phyloP scores from a whole-genome alignment of 2,888 invertebrate genomes.

The Phyto melanocephala region DNA sequence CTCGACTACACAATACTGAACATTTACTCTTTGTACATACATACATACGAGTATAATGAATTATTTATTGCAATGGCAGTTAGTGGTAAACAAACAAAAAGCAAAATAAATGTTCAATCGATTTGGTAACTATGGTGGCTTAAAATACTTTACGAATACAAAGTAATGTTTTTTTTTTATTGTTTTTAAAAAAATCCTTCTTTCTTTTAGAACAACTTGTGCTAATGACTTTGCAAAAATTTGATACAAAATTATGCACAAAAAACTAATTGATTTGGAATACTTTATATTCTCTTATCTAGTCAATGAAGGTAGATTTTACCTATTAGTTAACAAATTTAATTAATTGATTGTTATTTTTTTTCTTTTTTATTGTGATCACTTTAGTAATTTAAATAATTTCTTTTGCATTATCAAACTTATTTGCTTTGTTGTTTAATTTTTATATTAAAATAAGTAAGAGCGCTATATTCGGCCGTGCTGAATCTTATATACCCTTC shows the following conservation, averaged over 20 bases:
- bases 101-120: not conserved
- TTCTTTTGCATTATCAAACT: not conserved
- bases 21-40: too few relatives aligned
- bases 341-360: constrained; percentile 30
- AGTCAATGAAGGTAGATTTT: not conserved
- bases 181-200: too few relatives aligned
- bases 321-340: not conserved
- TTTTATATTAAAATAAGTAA: too few relatives aligned
- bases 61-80: not conserved
- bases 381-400: too few relatives aligned
- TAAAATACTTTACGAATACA: not conserved
- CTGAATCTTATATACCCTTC: too few relatives aligned
- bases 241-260: constrained; percentile 1
- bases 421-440: not conserved
- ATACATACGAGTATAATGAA: too few relatives aligned
- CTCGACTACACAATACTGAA: too few relatives aligned
- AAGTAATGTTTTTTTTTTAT: too few relatives aligned
- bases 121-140: not conserved
- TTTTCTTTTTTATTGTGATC: not conserved
- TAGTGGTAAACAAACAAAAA: not conserved
- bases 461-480: too few relatives aligned
- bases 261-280: constrained; percentile 18
- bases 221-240: constrained; percentile 36
- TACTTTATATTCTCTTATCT: constrained; percentile 9
- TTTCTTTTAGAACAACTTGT: not conserved